Base-by-base conservation (phyloP, 2,888 invertebrate genomes). In the Blomia tropicalis region DNA sequence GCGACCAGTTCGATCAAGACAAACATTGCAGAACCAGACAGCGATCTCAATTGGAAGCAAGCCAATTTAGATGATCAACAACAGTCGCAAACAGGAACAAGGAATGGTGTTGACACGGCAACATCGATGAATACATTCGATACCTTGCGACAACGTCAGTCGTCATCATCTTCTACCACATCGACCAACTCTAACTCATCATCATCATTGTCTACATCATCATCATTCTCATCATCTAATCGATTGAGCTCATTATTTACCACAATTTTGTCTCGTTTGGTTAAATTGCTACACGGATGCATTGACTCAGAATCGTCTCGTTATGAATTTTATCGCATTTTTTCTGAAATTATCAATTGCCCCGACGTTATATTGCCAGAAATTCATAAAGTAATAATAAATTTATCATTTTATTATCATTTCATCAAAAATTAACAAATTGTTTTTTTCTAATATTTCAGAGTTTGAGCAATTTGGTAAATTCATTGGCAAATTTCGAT, bases 401-500 rank as follows among this genome's bases (percentile, higher is more conserved):
- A n/a, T n/a, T n/a, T n/a, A n/a, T n/a, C n/a, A n/a, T n/a, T n/a
- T n/a, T n/a, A n/a, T n/a, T n/a, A n/a, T n/a, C n/a, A n/a, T n/a
- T n/a, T n/a, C n/a, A n/a, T n/a, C n/a, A n/a, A n/a, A n/a, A n/a
- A n/a, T n/a, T n/a, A n/a, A n/a, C n/a, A n/a, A n/a, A n/a, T n/a
- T 41, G 41, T 41, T 41, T 41, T 17, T 41, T 41, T n/a, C n/a
- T n/a, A n/a, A n/a, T n/a, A n/a, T n/a, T n/a, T 41, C 41, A 41
- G 14, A n/a, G 41, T n/a, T 19, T 47, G 22, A 47, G n/a, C 51
- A 27, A 27, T n/a, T n/a, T 47, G 7, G 22, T 47, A 7, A 47
- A 47, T 27, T 47, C 51, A 27, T n/a, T 47, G 7, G 51, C 51
- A 7, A 47, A 47, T n/a, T 47, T 47, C n/a, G 51, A 47, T n/a